phyloP scores from a whole-genome alignment of 1,140 invertebrate species.

The Muscidifurax raptorellus region DNA sequence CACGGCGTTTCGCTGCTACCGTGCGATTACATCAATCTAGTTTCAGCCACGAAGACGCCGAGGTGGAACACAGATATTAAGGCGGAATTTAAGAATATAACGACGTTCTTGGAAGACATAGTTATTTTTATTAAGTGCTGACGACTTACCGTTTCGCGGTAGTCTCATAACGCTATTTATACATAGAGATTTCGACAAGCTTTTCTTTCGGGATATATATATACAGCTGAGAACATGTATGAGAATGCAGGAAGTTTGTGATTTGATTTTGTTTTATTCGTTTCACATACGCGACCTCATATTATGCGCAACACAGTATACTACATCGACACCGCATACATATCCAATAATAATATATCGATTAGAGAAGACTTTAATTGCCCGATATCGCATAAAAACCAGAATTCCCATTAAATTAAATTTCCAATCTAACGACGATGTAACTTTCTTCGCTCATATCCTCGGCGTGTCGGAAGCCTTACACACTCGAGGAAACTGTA shows the following conservation, averaged over 20 bases:
- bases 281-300: no score
- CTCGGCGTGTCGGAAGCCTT: background rate
- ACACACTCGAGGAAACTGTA: conserved; percentile 3
- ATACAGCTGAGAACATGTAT: no score
- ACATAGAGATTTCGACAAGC: background rate
- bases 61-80: background rate
- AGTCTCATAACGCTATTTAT: background rate
- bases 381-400: background rate
- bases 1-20: background rate
- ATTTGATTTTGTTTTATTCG: no score
- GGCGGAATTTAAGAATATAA: conserved; percentile 16
- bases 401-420: background rate
- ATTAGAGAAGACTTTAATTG: background rate
- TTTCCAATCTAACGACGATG: background rate
- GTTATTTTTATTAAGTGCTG: conserved; percentile 14
- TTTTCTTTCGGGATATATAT: no score
- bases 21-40: conserved; percentile 24
- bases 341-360: background rate
- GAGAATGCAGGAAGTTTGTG: no score
- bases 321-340: no score
- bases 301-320: no score
- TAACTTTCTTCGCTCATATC: background rate
- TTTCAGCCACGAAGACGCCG: background rate
- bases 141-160: background rate
- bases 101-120: conserved; percentile 5